Percentiles rank a stretch among this genome's conserved stretches.
These are phyloP conservation scores for Tetranychus urticae DNA, from an alignment of 1,140 invertebrate species.

Conservation along the genomic window DNA sequence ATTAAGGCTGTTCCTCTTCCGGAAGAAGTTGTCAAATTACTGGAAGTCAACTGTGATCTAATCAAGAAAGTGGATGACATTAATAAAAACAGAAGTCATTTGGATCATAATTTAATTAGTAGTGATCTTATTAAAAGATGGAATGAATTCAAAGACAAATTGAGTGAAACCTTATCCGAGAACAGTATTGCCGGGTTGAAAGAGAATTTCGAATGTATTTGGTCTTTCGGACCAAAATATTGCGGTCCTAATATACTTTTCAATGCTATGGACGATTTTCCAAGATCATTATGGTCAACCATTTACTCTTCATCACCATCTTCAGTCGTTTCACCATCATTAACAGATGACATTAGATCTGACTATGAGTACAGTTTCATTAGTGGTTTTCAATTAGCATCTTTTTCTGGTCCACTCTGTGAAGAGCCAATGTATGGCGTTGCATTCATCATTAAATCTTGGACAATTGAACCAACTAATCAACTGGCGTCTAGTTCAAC, in stretches of 20 bases:
- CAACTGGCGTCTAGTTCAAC: neutral
- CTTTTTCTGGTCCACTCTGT: constrained; percentile 65
- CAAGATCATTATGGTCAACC: constrained; percentile 2
- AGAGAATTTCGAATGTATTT: constrained; percentile 42
- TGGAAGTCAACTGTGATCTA: constrained; percentile 29
- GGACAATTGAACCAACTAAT: constrained; percentile 22
- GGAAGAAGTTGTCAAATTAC: constrained; percentile 37
- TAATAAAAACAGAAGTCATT: neutral
- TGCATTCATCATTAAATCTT: constrained; percentile 62
- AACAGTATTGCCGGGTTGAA: constrained; percentile 34
- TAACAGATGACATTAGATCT: neutral
- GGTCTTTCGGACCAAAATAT: constrained; percentile 68
- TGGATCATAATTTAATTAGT: neutral
- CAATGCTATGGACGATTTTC: constrained; percentile 31
- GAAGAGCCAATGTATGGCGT: constrained; percentile 90
- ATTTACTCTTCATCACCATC: neutral
- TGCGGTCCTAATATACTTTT: constrained; percentile 69
- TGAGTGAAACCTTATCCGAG: constrained; percentile 14
- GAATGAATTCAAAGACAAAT: constrained; percentile 19
- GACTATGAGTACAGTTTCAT: constrained; percentile 51
- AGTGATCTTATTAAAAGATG: constrained; percentile 13
- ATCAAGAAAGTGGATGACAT: constrained; percentile 4
- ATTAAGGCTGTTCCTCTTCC: constrained; percentile 58
- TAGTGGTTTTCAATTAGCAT: constrained; percentile 82
- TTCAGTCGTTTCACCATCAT: neutral